These are phyloP conservation scores for Clamator glandarius DNA, from an alignment of 2,797 vertebrate genomes.

Conservation along the genomic window DNA sequence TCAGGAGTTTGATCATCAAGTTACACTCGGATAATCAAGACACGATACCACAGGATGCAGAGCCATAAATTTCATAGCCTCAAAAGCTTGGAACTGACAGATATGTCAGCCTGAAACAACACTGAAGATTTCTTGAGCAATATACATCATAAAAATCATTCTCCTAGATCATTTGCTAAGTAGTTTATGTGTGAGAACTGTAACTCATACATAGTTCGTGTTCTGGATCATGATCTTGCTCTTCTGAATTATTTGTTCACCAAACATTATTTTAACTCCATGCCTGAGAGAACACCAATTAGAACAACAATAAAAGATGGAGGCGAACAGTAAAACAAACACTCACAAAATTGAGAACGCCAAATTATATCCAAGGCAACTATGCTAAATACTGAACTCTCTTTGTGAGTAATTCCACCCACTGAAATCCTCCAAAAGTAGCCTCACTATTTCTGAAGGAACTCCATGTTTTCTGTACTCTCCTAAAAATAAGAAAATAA, in stretches of 20 bases:
- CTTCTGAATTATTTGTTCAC: not conserved
- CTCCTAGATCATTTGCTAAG: not conserved
- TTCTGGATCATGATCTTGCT: not conserved
- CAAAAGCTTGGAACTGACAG: not conserved
- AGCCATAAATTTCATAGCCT: not conserved
- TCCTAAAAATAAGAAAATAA: not conserved
- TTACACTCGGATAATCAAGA: not conserved
- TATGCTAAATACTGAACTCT: not conserved
- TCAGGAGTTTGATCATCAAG: not conserved
- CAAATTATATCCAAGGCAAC: not conserved
- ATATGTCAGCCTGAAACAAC: not conserved
- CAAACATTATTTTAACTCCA: not conserved
- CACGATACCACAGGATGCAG: not conserved
- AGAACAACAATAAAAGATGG: not conserved
- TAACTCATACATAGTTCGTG: not conserved
- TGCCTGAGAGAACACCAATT: not conserved
- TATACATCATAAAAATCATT: not conserved
- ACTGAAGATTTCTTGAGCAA: not conserved
- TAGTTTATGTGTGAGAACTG: not conserved
- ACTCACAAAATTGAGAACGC: not conserved
- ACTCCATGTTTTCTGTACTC: not conserved
- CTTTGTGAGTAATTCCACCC: conserved; percentile 22
- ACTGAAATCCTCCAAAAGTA: not conserved
- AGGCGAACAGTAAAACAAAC: not conserved
- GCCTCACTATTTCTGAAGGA: not conserved